Conservation (phyloP, 2,113 vertebrate species). For the Prolemur simus region DNA sequence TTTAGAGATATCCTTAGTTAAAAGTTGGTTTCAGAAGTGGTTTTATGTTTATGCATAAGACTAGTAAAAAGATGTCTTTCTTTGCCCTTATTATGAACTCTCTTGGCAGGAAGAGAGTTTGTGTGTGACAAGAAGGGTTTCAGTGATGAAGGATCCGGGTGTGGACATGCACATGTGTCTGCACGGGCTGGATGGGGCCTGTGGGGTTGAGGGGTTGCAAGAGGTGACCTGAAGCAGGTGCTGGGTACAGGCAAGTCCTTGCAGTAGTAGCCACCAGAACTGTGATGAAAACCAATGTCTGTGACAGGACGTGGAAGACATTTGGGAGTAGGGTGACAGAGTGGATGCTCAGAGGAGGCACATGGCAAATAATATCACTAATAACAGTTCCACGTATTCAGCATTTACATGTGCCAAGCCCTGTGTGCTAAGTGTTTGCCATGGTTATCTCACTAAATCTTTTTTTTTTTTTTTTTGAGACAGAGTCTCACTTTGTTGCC, state of each 20-base stretch:
- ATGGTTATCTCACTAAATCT: too few relatives aligned
- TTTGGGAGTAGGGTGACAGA: not conserved
- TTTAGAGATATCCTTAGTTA: not conserved
- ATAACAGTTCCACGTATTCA: fast-evolving
- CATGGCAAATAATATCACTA: not conserved
- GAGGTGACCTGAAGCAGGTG: not conserved
- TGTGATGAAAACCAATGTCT: too few relatives aligned
- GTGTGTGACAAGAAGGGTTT: too few relatives aligned
- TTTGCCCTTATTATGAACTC: not conserved
- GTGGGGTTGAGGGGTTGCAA: not conserved
- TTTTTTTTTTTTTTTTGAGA: too few relatives aligned
- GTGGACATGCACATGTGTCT: fast-evolving
- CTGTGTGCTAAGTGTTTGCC: too few relatives aligned
- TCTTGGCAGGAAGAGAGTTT: not conserved
- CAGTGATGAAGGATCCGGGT: not conserved
- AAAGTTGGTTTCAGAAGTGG: not conserved
- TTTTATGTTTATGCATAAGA: not conserved
- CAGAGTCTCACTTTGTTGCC: too few relatives aligned
- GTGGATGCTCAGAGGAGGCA: too few relatives aligned
- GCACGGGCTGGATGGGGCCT: not conserved
- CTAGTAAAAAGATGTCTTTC: not conserved
- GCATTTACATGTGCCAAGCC: too few relatives aligned
- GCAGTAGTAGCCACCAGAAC: not conserved
- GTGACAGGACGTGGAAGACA: too few relatives aligned
- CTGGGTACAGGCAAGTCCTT: not conserved